Evolutionary conservation across 2,888 invertebrate species (phyloP), one percentile per base, ranked within the genome.

Genomic region (Tanytarsus gracilentus): DNA sequence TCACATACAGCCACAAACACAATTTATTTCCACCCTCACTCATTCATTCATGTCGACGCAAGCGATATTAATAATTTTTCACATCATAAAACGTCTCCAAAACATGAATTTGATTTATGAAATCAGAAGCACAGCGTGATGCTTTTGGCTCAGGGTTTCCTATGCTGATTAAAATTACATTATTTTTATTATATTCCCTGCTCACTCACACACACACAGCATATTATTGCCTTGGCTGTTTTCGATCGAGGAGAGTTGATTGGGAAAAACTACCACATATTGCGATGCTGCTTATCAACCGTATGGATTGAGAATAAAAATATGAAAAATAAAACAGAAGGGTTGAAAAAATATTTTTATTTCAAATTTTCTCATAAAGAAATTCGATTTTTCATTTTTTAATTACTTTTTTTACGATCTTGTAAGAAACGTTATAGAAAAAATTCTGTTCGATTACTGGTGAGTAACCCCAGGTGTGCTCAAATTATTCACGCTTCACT

Each of bases 61-160:
- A 49, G 49, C 49, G 27, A 16, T 16, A 44, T 25, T 14, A 49
- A 14, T 14, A 49, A 44, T 44, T 40, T 56, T 56, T 56, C 56
- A 40, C 56, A 56, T 44, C 56, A 40, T 56, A 56, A n/a, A 40
- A 40, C 53, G 56, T 56, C 56, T 40, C 56, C 56, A 56, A 40
- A 40, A 40, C 55, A 56, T 56, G 18, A 40, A 26, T 39, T 56
- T 56, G 56, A 56, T 56, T 56, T 56, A 56, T 56, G 56, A 40
- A 53, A 44, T 56, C 44, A 27, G 26, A 44, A 56, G 11, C 56
- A 27, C 56, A 56, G 56, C 56, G 25, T 40, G 44, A 26, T 27
- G 4, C 25, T 26, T 40, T 39, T 53, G 14, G 25, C 18, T 27
- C 26, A 27, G 39, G 56, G 16, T 53, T 51, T 36, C 39, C 21